A percentile compares a stretch with the other conserved stretches of the same genome.
Evolutionary conservation across 2,797 vertebrate species (phyloP).

Genomic region (Emys orbicularis): DNA sequence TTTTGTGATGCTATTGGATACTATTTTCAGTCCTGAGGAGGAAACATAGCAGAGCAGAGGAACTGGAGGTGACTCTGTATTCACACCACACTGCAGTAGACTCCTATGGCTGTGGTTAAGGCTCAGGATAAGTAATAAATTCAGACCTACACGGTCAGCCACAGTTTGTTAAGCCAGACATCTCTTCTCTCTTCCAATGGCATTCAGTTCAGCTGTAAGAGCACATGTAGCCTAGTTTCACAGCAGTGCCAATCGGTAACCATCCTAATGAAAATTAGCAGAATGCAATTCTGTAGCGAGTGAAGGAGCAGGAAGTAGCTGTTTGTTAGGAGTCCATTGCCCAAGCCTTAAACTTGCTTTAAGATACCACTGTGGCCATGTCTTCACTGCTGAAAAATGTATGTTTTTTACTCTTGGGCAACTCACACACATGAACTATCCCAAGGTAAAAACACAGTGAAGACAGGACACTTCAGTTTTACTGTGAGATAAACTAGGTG

Average conservation of each 20-base stretch:
- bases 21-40: background rate
- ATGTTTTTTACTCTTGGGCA: background rate
- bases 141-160: background rate
- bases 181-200: background rate
- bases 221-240: background rate
- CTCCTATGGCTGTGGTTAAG: background rate
- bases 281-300: rapidly evolving
- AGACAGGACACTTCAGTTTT: rapidly evolving
- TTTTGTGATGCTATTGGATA: background rate
- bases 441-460: background rate
- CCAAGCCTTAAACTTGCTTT: background rate
- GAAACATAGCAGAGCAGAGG: background rate
- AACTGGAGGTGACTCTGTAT: background rate
- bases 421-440: background rate
- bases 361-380: background rate
- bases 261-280: background rate
- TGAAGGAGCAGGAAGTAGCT: background rate
- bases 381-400: background rate
- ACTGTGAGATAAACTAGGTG: background rate
- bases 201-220: background rate
- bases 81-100: background rate
- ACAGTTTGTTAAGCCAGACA: background rate
- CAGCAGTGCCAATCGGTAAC: background rate
- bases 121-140: background rate
- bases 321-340: background rate